phyloP scores from a whole-genome alignment of 2,113 vertebrate genomes.

The Takifugu bimaculatus region DNA sequence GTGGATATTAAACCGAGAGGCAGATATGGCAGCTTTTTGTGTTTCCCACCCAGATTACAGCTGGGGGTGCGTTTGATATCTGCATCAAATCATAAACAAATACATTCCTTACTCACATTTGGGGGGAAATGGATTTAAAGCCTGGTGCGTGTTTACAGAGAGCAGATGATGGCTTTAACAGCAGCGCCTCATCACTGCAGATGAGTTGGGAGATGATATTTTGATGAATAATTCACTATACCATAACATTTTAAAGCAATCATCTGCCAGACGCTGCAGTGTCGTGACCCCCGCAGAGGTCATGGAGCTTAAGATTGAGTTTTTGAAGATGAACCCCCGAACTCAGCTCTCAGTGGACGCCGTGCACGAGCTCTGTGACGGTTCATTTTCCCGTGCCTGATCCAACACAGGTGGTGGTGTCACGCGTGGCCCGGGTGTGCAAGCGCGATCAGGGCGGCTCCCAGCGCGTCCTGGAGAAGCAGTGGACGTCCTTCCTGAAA shows the following conservation, averaged over 20 bases:
- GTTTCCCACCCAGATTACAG: slow-evolving; percentile 3
- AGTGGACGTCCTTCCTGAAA: slow-evolving; percentile 97
- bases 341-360: too few species aligned
- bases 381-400: background rate
- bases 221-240: slow-evolving; percentile 66
- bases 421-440: slow-evolving; percentile 90
- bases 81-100: background rate
- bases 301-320: slow-evolving; percentile 12
- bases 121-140: slow-evolving; percentile 18
- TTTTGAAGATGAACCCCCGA: slow-evolving; percentile 42
- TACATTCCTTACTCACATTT: slow-evolving; percentile 47
- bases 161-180: slow-evolving; percentile 48
- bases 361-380: background rate
- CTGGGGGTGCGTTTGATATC: slow-evolving; percentile 13
- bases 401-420: slow-evolving; percentile 83
- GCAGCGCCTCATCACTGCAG: slow-evolving; percentile 18
- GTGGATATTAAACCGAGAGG: slow-evolving; percentile 34
- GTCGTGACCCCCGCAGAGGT: slow-evolving; percentile 10
- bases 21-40: background rate
- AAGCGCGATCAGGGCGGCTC: slow-evolving; percentile 92
- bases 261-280: slow-evolving; percentile 53
- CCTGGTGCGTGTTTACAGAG: slow-evolving; percentile 47
- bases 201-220: slow-evolving; percentile 57
- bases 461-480: slow-evolving; percentile 91
- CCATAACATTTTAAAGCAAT: slow-evolving; percentile 60